Conservation (phyloP, 2,113 vertebrate genomes). For the Chionis minor region DNA sequence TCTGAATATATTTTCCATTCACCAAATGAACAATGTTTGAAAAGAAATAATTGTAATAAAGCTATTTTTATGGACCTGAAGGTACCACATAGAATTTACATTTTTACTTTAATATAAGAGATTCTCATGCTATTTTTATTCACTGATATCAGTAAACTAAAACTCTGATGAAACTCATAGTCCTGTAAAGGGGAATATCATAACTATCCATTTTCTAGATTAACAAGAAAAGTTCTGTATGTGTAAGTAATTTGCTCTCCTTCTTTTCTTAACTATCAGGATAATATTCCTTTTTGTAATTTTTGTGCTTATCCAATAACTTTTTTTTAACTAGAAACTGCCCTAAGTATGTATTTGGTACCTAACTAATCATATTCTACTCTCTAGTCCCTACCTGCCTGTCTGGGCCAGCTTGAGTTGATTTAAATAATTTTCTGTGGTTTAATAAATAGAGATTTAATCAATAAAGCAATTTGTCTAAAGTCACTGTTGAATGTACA, state of each 20-base stretch:
- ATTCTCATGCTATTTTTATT: background rate
- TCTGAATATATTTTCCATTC: background rate
- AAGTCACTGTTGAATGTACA: background rate
- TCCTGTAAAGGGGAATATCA: background rate
- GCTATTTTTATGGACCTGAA: background rate
- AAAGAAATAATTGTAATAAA: background rate
- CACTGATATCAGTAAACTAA: background rate
- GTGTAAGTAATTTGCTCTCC: background rate
- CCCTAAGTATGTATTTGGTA: accelerated
- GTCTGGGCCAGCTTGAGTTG: background rate
- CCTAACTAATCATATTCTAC: background rate
- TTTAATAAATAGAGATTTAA: background rate
- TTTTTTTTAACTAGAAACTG: background rate
- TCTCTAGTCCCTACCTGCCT: background rate
- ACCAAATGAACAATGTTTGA: background rate
- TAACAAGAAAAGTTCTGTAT: background rate
- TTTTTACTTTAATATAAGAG: background rate
- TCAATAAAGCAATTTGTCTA: background rate
- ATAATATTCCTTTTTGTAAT: background rate
- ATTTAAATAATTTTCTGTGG: background rate
- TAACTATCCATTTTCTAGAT: background rate
- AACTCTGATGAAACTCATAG: background rate
- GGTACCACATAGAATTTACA: background rate
- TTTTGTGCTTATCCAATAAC: background rate
- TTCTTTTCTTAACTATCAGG: background rate